Evolutionary conservation across 2,888 invertebrate genomes (phyloP), one percentile per base, ranked within the genome.

Genomic region (Lordiphosa andalusiaca): DNA sequence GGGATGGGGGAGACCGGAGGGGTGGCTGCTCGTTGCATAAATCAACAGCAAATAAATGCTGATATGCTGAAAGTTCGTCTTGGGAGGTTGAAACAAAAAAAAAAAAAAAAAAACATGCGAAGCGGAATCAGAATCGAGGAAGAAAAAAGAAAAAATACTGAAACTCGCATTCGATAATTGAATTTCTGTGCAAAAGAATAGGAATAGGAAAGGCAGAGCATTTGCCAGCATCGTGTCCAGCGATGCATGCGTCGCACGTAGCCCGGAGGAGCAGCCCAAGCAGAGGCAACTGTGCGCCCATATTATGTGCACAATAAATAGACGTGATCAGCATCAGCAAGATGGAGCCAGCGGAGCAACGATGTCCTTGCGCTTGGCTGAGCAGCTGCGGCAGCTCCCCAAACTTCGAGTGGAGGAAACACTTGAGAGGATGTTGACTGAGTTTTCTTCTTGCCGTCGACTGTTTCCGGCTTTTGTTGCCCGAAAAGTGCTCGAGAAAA

Each of bases 301-400:
- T 87, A 87, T 87, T 88, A 88, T 88, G 73, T 84, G 80, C 87
- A 88, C 87, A 88, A 88, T 86, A 87, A 88, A 88, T 87, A 84
- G 78, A 88, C 88, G 89, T 88, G 88, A 86, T 87, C 85, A 86
- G 88, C 86, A 88, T 88, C 80, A 75, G 68, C 72, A 85, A 76
- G 80, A 69, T 67, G 63, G 63, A 56, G 68, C n/a, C n/a, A n/a
- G n/a, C 30, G 67, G 67, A 74, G 68, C 47, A 52, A 30, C 44
- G 51, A 67, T 54, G 71, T 78, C 63, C 70, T 68, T 69, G 80
- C 83, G 85, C 84, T 85, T 75, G 76, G 67, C 76, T 81, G 71
- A 63, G 66, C 65, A 56, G 65, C 61, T 30, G 10, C 63, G 68
- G 78, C 44, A 21, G 36, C 16, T 38, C 66, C 47, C 56, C 16